A percentile compares a stretch with the other conserved stretches of the same genome.
Conservation (phyloP, 2,113 vertebrate genomes). For the Rattus rattus region DNA sequence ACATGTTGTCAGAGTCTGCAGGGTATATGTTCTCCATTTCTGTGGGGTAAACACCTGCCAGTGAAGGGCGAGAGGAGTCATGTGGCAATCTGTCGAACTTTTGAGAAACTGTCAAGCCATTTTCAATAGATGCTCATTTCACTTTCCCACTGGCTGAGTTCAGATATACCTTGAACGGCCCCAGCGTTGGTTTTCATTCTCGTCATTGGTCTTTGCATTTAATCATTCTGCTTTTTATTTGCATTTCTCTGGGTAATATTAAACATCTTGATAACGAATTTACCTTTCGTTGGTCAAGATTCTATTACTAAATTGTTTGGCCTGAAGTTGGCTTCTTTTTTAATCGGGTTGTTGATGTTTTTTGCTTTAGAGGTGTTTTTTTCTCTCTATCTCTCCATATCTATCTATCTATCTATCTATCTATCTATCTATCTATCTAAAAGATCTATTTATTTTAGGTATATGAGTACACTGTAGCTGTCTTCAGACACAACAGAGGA, state of each 20-base stretch:
- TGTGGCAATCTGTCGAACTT: slow-evolving; percentile 57
- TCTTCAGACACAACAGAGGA: too few relatives aligned
- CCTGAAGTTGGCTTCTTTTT: slow-evolving; percentile 47
- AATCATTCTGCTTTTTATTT: slow-evolving; percentile 49
- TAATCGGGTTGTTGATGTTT: slow-evolving; percentile 32
- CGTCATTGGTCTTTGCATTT: slow-evolving; percentile 16
- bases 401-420: too few relatives aligned
- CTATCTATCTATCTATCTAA: too few relatives aligned
- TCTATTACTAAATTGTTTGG: slow-evolving; percentile 56
- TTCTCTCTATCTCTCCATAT: too few relatives aligned
- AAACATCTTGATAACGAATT: neutral
- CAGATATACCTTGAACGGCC: neutral
- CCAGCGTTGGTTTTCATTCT: neutral
- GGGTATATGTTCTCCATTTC: slow-evolving; percentile 50
- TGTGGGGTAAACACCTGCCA: slow-evolving; percentile 19
- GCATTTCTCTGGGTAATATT: neutral
- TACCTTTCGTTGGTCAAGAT: slow-evolving; percentile 36
- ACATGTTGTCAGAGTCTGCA: neutral
- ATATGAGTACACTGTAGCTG: too few relatives aligned
- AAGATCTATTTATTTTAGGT: too few relatives aligned
- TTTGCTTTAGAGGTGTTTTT: neutral
- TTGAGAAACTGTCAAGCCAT: slow-evolving; percentile 44
- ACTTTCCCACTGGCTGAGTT: neutral
- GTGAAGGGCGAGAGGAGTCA: slow-evolving; percentile 42
- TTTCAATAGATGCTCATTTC: slow-evolving; percentile 33